phyloP scores from a whole-genome alignment of 2,888 invertebrate species.

The Ommatoiulus sabulosus region DNA sequence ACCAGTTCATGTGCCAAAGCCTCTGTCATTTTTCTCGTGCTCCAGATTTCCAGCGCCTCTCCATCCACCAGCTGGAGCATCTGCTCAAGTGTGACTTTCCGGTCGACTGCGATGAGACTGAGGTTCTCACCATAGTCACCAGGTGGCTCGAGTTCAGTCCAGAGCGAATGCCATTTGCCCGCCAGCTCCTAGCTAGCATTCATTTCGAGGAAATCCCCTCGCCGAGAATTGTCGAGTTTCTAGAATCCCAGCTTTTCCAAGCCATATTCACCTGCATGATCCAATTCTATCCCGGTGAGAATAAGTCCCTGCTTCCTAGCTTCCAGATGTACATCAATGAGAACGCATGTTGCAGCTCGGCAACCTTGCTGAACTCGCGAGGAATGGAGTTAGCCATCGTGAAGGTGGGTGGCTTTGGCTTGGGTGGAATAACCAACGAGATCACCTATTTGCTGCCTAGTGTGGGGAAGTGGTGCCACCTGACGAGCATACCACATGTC shows the following conservation, averaged over 20 bases:
- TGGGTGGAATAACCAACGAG: slow-evolving; percentile 77
- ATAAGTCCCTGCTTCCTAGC: slow-evolving; percentile 59
- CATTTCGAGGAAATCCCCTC: slow-evolving; percentile 70
- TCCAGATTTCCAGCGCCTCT: slow-evolving; percentile 74
- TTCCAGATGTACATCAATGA: slow-evolving; percentile 57
- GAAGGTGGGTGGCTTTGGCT: slow-evolving; percentile 78
- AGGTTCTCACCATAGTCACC: slow-evolving; percentile 73
- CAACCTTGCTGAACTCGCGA: slow-evolving; percentile 73
- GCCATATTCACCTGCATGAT: slow-evolving; percentile 59
- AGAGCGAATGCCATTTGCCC: slow-evolving; percentile 68
- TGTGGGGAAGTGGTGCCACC: slow-evolving; percentile 73
- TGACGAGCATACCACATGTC: slow-evolving; percentile 79
- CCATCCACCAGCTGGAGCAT: slow-evolving; percentile 74
- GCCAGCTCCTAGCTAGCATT: slow-evolving; percentile 69
- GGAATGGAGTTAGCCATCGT: slow-evolving; percentile 78
- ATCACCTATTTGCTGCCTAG: slow-evolving; percentile 76
- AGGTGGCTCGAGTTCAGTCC: slow-evolving; percentile 72
- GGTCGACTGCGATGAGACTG: slow-evolving; percentile 76
- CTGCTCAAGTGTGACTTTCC: slow-evolving; percentile 77
- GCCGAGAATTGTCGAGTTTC: slow-evolving; percentile 61
- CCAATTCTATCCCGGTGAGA: slow-evolving; percentile 59
- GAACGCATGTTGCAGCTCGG: slow-evolving; percentile 59
- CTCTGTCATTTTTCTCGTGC: slow-evolving; percentile 74
- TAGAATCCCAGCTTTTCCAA: slow-evolving; percentile 60
- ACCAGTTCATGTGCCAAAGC: slow-evolving; percentile 76